Percentiles rank a stretch among this genome's conserved stretches.
phyloP scores from a whole-genome alignment of 2,888 invertebrate genomes.

The Metellina segmentata region DNA sequence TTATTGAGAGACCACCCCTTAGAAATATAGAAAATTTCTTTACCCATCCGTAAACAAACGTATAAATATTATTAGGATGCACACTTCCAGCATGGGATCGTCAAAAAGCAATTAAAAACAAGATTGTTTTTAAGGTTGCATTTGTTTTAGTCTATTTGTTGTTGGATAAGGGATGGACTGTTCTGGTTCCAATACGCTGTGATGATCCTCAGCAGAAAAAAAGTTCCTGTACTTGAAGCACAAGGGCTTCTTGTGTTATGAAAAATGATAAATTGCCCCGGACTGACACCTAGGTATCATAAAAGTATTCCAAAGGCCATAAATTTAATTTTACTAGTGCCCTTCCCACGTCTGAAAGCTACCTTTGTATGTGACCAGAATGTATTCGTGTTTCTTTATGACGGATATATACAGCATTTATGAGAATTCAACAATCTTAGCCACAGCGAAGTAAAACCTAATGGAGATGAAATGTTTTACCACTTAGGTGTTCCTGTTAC shows the following conservation, averaged over 20 bases:
- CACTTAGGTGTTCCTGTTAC: no score
- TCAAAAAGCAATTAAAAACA: not conserved
- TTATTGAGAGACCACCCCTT: no score
- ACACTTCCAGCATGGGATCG: not conserved
- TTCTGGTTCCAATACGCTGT: not conserved
- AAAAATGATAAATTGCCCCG: conserved; percentile 36
- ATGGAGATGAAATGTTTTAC: no score
- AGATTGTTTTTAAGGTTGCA: no score
- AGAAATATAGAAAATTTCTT: not conserved
- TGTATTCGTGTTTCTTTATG: conserved; percentile 2
- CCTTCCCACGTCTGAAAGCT: conserved; percentile 16
- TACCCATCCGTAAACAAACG: not conserved
- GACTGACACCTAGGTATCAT: conserved; percentile 55
- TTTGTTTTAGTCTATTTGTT: no score
- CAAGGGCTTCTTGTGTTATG: not conserved
- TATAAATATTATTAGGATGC: not conserved
- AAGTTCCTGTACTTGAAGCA: not conserved
- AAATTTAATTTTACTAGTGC: conserved; percentile 68
- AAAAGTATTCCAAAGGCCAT: conserved; percentile 57
- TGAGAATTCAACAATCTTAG: not conserved
- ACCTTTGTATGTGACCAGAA: conserved; percentile 54
- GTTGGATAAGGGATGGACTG: no score
- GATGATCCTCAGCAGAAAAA: not conserved
- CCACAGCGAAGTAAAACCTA: no score
- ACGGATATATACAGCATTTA: not conserved